Base-by-base conservation (phyloP, 2,113 vertebrate genomes). In the Zosterops hypoxanthus region DNA sequence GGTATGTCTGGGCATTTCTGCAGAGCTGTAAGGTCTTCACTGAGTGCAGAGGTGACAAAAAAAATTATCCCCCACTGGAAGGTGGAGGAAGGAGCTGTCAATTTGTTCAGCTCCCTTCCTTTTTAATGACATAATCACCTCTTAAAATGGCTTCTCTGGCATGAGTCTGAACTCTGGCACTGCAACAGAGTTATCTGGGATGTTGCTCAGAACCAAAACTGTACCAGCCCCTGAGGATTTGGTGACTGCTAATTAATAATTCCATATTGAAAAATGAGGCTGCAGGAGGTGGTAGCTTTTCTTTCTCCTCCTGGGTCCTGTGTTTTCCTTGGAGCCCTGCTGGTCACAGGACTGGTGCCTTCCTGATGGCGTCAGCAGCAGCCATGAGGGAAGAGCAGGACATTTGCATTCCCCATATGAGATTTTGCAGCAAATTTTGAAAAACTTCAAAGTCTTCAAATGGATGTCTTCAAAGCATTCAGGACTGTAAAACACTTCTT, bases 371-470 rank as follows among this genome's bases (percentile, higher is more conserved):
- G 0, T 42, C 61, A 84, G 86, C 60, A 81, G 88, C 56, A 31
- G 76, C 88, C 56, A 5, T 3, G 49, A 42, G 83, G 65, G 72
- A 87, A 34, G 73, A 52, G 47, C 5, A 2, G 53, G 22, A 8
- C 31, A 79, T 92, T 78, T 91, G n/a, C 72, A 84, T 88, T 79
- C 12, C 73, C 86, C 81, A 9, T 18, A 12, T 52, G 91, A 87
- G 72, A 41, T 60, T 86, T 71, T 64, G 52, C 57, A 91, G 72
- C 36, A 68, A 76, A 66, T 49, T 89, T 75, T 75, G 57, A 73
- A 71, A 71, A 71, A 77, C 79, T 76, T 91, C 91, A 92, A 49
- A 82, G 92, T 39, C 84, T 92, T 93, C 53, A 82, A 90, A 53
- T 42, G 57, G n/a, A 65, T 0, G 2, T 69, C 75, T 88, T 84